These are phyloP conservation scores for Drosophila melanocephala DNA, from an alignment of 2,888 invertebrate genomes.

Conservation along the genomic window DNA sequence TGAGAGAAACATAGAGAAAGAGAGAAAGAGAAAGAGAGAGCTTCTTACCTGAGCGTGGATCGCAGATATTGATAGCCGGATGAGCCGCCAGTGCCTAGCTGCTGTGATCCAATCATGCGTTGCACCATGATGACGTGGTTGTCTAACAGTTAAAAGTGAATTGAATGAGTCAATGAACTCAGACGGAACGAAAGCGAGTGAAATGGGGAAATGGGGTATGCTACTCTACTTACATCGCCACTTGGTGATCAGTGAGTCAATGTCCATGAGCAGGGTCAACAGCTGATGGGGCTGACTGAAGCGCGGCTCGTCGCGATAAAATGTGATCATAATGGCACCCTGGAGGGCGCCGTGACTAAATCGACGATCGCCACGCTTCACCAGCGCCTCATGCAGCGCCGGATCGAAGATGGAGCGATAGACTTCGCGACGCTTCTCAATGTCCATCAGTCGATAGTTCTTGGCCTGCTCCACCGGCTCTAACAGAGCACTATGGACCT, in stretches of 20 bases:
- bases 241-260: constrained; percentile 98
- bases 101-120: constrained; percentile 98
- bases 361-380: constrained; percentile 90
- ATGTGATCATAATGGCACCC: constrained; percentile 98
- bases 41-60: constrained; percentile 94
- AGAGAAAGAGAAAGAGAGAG: neutral
- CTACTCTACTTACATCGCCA: constrained; percentile 94
- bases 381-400: constrained; percentile 92
- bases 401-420: constrained; percentile 96
- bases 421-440: constrained; percentile 92
- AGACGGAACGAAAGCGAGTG: neutral
- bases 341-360: constrained; percentile 96
- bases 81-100: constrained; percentile 98
- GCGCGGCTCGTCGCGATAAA: constrained; percentile 98
- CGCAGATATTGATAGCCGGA: constrained; percentile 99
- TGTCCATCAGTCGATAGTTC: constrained; percentile 89
- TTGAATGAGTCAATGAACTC: constrained; percentile 13
- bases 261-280: constrained; percentile 97
- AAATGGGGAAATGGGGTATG: neutral
- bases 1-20: neutral
- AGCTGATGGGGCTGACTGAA: constrained; percentile 99
- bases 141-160: constrained; percentile 87
- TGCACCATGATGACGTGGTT: constrained; percentile 99
- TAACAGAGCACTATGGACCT: constrained; percentile 87
- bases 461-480: constrained; percentile 88